Evolutionary conservation across 2,113 vertebrate species (phyloP).

Genomic region (Cephalophus harveyi): DNA sequence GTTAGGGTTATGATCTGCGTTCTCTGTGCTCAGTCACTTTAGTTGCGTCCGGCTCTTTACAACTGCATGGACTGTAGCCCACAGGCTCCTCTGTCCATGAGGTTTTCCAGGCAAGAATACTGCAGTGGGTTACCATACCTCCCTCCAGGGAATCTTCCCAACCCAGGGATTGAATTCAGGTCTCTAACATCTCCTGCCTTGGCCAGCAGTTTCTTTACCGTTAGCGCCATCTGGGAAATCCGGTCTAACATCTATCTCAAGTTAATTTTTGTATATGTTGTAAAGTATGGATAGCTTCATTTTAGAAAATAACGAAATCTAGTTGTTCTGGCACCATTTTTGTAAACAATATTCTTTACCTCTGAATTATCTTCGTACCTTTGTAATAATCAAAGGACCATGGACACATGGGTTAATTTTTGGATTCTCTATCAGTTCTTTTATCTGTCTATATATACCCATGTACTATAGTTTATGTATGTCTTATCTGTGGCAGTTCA

Average conservation of each 20-base stretch:
- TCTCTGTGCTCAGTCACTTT: background rate
- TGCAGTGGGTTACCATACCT: background rate
- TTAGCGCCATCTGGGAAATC: background rate
- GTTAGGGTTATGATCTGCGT: background rate
- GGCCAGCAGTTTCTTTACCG: background rate
- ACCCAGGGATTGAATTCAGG: background rate
- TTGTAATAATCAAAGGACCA: background rate
- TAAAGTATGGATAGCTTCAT: background rate
- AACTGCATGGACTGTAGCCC: background rate
- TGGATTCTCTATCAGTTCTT: background rate
- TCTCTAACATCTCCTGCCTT: background rate
- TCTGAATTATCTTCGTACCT: background rate
- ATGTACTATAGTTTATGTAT: background rate
- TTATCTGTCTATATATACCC: background rate
- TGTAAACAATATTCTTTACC: background rate
- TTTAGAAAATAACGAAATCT: background rate
- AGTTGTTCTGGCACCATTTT: background rate
- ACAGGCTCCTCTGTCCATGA: background rate
- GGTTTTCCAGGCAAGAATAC: background rate
- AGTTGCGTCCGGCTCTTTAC: accelerated
- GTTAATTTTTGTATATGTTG: background rate
- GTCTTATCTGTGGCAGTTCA: background rate
- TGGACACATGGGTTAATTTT: background rate
- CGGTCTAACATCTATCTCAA: background rate
- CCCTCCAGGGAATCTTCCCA: background rate